Base-by-base conservation (phyloP, 37 sponge, comb jelly and placozoan genomes). In the Dysidea cf. avara region DNA sequence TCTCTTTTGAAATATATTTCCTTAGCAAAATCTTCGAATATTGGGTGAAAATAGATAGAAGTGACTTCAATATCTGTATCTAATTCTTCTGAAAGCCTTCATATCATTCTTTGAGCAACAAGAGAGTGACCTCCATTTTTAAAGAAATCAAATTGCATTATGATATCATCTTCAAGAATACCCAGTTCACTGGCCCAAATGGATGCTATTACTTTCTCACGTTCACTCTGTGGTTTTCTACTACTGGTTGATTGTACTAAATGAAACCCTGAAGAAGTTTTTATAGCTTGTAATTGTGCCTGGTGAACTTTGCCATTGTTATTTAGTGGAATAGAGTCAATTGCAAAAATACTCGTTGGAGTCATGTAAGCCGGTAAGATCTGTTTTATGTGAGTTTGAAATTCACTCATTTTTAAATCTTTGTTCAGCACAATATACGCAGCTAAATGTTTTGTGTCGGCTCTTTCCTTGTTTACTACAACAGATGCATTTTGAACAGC, bases 131-230 rank as follows among this genome's bases (percentile, higher is more conserved):
- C 88, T 25, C 88, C 88, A 52, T 56, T 26, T 17, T 53, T 43
- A 63, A 75, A 87, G 61, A 87, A 87, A 56, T 87, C 78, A n/a
- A n/a, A n/a, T n/a, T n/a, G n/a, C 21, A 56, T 77, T 54, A 33
- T 47, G 2, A 32, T 16, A 3, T 82, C 59, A 39, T 69, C 61
- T 2, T 34, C 22, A 34, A 65, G 17, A 7, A 77, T 1, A 0
- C 35, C 29, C 48, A 84, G 36, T 9, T 71, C 64, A 7, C 17
- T 31, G 17, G 70, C 78, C 69, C 69, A 84, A 11, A 77, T 39
- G 3, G 25, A 28, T 11, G 80, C 60, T 12, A 79, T 20, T 69
- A 5, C 59, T 37, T 20, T 18, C 20, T 37, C 77, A 30, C 50
- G 18, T 17, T 32, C 38, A 2, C 22, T 9, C 14, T 0, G 22